Evolutionary conservation across 1,140 invertebrate species (phyloP), one percentile per base, ranked within the genome.

Genomic region (Drosophila sp.): DNA sequence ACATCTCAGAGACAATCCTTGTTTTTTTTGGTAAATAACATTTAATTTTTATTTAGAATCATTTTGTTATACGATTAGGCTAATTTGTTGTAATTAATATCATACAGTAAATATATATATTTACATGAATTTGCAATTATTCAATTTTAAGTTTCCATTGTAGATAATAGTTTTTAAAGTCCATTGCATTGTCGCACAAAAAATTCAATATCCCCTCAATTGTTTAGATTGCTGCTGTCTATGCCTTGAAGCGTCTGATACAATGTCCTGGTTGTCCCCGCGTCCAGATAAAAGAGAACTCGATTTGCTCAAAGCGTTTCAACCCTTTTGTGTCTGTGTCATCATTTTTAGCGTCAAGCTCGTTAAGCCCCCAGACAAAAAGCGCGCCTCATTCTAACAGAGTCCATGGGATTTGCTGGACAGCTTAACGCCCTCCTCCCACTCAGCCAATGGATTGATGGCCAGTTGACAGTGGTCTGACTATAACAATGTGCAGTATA

Each of bases 271-370:
- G 50, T 34, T 6, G 48, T 58, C 53, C 40, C 16, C 11, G 14
- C 18, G 75, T 83, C 73, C 72, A 80, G 75, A 86, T 86, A 50
- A 86, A 86, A 86, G 81, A 67, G 78, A 77, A 81, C 50, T 72
- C 74, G 63, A 69, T 65, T 62, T 45, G 78, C 65, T 86, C 57
- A 78, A 78, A 87, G 78, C 83, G 63, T 76, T 89, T 50, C 59
- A 86, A 86, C 66, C 65, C 83, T 78, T 89, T 86, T 87, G 62
- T 82, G 75, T 87, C 78, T 87, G 82, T 76, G 67, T 78, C 83
- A 89, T 82, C 76, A 65, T 67, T 86, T 83, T 61, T 50, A 48
- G 76, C 76, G 72, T 67, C 63, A 62, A 80, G 76, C 80, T 83
- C 76, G 80, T 83, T 83, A 83, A 82, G 83, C 64, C 67, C 32